Conservation (phyloP, 1,140 invertebrate genomes). For the Spodoptera litura region DNA sequence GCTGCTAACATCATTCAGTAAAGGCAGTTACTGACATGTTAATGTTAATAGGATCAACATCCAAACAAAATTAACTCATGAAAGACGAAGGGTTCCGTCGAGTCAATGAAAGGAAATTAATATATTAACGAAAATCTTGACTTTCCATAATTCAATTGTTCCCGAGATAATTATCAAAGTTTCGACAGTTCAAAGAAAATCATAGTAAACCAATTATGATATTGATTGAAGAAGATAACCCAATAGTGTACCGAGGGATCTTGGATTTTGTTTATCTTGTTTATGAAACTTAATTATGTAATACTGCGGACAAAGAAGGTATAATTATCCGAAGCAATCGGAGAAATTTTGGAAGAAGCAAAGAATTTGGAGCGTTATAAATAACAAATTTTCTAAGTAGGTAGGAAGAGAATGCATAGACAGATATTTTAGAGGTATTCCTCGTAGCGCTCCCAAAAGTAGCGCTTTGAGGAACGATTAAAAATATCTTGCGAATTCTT, state of each 20-base stretch:
- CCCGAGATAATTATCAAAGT: constrained; percentile 49
- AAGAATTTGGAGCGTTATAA: too few relatives aligned
- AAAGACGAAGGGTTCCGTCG: constrained; percentile 3
- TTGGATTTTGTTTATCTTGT: constrained; percentile 20
- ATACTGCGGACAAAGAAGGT: not conserved
- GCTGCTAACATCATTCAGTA: too few relatives aligned
- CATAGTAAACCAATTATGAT: constrained; percentile 52
- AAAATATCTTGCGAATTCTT: too few relatives aligned
- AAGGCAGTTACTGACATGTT: not conserved
- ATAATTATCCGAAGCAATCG: too few relatives aligned
- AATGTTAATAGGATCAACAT: not conserved
- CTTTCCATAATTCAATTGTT: constrained; percentile 50
- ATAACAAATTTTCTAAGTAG: too few relatives aligned
- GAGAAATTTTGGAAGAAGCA: not conserved
- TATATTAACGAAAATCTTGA: constrained; percentile 47
- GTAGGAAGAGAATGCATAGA: too few relatives aligned
- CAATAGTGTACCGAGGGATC: constrained; percentile 15
- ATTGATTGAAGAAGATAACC: constrained; percentile 47
- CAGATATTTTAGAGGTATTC: too few relatives aligned
- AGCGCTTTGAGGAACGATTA: too few relatives aligned
- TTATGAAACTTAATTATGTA: not conserved
- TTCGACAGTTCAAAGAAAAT: constrained; percentile 57
- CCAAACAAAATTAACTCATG: constrained; percentile 21
- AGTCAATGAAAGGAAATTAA: constrained; percentile 39
- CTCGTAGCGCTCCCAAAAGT: too few relatives aligned